Evolutionary conservation across 2,888 invertebrate species (phyloP), one percentile per base, ranked within the genome.

Genomic region (Drosophila diplacantha): DNA sequence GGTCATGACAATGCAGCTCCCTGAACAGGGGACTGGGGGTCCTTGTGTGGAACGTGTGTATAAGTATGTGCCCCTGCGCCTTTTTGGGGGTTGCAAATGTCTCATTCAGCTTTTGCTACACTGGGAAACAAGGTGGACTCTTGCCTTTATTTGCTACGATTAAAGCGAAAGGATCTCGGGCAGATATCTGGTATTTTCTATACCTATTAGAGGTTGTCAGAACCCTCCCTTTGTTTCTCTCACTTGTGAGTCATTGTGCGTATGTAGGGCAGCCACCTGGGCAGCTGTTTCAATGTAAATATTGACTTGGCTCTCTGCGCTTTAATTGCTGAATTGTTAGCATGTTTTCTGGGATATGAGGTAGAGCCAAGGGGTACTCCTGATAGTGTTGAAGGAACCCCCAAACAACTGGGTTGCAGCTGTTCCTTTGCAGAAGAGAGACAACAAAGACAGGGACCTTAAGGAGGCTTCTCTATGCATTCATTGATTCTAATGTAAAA

Each of bases 251-350:
- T 24, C 16, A 11, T 22, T 14, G 43, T 6, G 11, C 18, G 34
- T 24, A 41, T 60, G 37, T 24, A n/a, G 43, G 32, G 7, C 16
- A 16, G 41, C 53, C 65, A 54, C 55, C 63, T 64, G 39, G 70
- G 71, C 71, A 70, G 69, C 71, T 65, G 71, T 69, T 64, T 55
- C 20, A 65, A 59, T 56, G 69, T 69, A 65, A 65, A 70, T 65
- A 70, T 69, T 69, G 59, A 65, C 65, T 56, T 29, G 58, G 58
- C 57, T 41, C 43, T 56, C 46, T 6, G 26, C 11, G 58, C 38
- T 43, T 35, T 63, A 66, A 63, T 63, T 63, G 54, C 39, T 46
- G 64, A 64, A 29, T 46, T 24, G 18, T 18, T 11, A 46, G 44
- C 14, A 46, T 16, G 18, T 4, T 16, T 5, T 7, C 22, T 4